phyloP scores from a whole-genome alignment of 37 sponge, comb jelly and placozoan species.

The Diacarnus erythraeanus region DNA sequence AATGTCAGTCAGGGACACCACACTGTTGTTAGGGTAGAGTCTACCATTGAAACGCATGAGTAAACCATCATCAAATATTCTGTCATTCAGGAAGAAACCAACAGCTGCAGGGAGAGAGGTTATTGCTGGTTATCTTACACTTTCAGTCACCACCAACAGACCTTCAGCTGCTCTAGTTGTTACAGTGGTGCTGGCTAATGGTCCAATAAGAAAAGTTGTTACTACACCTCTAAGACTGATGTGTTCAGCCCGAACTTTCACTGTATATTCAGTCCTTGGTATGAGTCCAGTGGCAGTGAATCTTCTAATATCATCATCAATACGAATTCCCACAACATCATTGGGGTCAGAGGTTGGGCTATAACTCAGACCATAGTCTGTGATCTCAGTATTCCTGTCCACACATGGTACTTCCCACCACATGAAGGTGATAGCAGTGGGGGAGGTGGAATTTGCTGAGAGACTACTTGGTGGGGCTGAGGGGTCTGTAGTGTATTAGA shows the following conservation, averaged over 20 bases:
- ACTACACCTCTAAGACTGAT: not conserved
- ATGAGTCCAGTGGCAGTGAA: slow-evolving; percentile 11
- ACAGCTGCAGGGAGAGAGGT: not conserved
- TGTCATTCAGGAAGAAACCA: not conserved
- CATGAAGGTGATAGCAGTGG: slow-evolving; percentile 8
- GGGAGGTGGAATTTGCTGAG: not conserved
- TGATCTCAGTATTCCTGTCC: slow-evolving; percentile 26
- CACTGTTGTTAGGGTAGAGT: slow-evolving; percentile 10
- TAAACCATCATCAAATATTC: no score
- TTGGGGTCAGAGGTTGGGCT: not conserved
- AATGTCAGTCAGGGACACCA: not conserved
- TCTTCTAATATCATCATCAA: not conserved
- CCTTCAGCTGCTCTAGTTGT: not conserved
- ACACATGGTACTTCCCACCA: slow-evolving; percentile 15
- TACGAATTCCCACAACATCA: not conserved
- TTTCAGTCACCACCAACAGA: not conserved
- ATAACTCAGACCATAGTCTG: slow-evolving; percentile 5
- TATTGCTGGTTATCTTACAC: not conserved
- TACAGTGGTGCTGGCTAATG: not conserved
- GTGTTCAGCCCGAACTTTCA: not conserved
- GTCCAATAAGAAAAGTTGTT: not conserved
- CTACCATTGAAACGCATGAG: no score
- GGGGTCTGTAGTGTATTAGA: slow-evolving; percentile 9
- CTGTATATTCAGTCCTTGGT: slow-evolving; percentile 13
- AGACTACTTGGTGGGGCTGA: slow-evolving; percentile 10